Evolutionary conservation across 2,113 vertebrate species (phyloP).

Genomic region (Propithecus coquereli): DNA sequence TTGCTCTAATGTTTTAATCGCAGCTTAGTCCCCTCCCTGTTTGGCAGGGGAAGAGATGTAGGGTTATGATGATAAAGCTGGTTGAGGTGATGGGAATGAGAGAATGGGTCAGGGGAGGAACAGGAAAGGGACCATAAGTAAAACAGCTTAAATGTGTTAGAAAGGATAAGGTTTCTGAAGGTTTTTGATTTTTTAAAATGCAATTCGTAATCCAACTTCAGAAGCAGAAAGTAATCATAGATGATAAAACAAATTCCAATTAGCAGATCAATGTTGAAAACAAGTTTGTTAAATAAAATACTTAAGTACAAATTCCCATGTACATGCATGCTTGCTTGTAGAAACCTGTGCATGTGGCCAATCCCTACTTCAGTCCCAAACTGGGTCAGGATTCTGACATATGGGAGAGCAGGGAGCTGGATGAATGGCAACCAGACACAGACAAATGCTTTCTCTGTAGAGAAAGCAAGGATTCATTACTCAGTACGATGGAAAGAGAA

Average conservation of each 20-base stretch:
- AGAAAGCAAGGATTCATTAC: too few species aligned
- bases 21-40: neutral
- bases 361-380: neutral
- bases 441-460: slow-evolving; percentile 23
- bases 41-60: neutral
- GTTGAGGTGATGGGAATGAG: neutral
- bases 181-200: slow-evolving; percentile 9
- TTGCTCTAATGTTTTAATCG: neutral
- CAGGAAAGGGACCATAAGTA: neutral
- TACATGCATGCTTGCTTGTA: neutral
- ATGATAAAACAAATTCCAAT: neutral
- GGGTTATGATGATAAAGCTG: neutral
- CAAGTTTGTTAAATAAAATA: neutral
- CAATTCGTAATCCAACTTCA: neutral
- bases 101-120: neutral
- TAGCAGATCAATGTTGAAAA: neutral
- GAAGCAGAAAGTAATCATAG: neutral
- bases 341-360: neutral
- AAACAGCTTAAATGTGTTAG: neutral
- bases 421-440: neutral
- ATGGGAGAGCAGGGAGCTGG: neutral
- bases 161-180: neutral
- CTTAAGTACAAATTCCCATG: neutral
- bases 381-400: neutral
- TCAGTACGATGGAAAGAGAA: too few species aligned